These are phyloP conservation scores for Drosophila atripex DNA, from an alignment of 2,888 invertebrate species.

Conservation along the genomic window DNA sequence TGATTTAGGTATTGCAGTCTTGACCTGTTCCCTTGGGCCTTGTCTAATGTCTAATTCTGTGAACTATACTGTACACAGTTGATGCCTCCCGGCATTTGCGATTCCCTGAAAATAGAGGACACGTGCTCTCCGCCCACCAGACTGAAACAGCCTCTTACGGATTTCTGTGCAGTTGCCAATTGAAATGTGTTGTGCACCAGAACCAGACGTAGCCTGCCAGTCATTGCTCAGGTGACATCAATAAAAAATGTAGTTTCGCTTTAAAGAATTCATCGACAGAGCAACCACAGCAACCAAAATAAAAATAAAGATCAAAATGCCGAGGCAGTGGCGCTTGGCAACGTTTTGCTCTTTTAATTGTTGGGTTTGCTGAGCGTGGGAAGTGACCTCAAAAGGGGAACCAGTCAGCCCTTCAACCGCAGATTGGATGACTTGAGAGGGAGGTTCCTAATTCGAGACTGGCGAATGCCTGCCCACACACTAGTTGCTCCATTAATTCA, in stretches of 20 bases:
- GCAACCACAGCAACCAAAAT: conserved; percentile 1
- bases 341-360: conserved; percentile 34
- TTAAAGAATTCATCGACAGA: not conserved
- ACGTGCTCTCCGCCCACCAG: conserved; percentile 11
- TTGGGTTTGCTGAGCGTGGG: conserved; percentile 19
- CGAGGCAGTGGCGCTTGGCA: conserved; percentile 34
- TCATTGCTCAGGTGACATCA: conserved; percentile 7
- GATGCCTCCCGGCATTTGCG: conserved; percentile 20
- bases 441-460: conserved; percentile 26
- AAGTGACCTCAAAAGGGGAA: conserved; percentile 33
- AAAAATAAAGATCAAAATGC: conserved; percentile 6
- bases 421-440: not conserved
- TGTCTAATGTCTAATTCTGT: conserved; percentile 9
- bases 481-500: conserved; percentile 24
- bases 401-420: conserved; percentile 7
- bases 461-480: conserved; percentile 34
- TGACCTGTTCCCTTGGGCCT: not conserved
- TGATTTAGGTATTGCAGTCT: no score
- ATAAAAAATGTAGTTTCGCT: conserved; percentile 4
- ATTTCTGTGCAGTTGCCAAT: conserved; percentile 14
- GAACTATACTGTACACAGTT: not conserved
- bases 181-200: conserved; percentile 32
- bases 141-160: not conserved
- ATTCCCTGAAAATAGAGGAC: conserved; percentile 18
- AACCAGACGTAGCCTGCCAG: conserved; percentile 11